Evolutionary conservation across 2,888 invertebrate species (phyloP), one percentile per base, ranked within the genome.

Genomic region (Tipula vernalis): DNA sequence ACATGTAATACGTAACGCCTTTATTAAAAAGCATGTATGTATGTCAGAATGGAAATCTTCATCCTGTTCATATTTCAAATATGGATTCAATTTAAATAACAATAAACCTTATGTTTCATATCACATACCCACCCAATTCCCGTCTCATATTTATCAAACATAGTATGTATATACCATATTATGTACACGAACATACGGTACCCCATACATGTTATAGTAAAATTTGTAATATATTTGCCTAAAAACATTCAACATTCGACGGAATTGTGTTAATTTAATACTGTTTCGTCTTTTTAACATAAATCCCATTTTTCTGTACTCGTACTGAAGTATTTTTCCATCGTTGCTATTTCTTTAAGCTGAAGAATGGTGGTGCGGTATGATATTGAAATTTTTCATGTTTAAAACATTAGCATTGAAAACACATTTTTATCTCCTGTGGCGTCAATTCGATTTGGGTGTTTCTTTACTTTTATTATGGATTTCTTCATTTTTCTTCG

Each of bases 381-480:
- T 28, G 28, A 13, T 71, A 71, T 71, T 28, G 71, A 71, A 71
- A 71, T 71, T 71, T 71, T 71, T 28, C 51, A 57, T 71, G 18
- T 71, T 71, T 71, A 71, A 71, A 71, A 28, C 71, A 71, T 71
- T 71, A 71, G 28, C 71, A 71, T 71, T 71, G 71, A 71, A 10
- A 71, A 71, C 71, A 71, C 71, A 84, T 41, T 84, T 84, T 36
- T 84, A 84, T 84, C 84, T 84, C 84, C 84, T 41, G 84, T 84
- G 84, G 84, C 84, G 84, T 84, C 36, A 84, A 84, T 84, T 84
- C 84, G 84, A 84, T 84, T 84, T 84, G 84, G 84, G 84, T 84
- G 84, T 84, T 84, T 84, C 41, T 84, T 41, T 39, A 15, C 8
- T 84, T 84, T 71, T 71, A 18, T 15, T 57, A 57, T 57, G 51